phyloP scores from a whole-genome alignment of 2,888 invertebrate genomes.

The Catocala sponsa region DNA sequence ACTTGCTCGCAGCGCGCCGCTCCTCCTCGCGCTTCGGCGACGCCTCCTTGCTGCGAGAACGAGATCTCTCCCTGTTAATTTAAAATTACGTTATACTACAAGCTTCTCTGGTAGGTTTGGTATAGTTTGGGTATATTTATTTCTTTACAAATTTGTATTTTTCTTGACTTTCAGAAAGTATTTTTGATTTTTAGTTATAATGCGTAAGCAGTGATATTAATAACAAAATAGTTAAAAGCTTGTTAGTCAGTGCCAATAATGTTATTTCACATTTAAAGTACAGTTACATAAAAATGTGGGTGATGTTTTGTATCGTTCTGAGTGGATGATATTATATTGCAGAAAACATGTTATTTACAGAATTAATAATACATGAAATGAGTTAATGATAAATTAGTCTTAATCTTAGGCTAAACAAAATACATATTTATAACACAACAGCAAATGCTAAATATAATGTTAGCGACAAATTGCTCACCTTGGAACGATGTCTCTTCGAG shows the following conservation, averaged over 20 bases:
- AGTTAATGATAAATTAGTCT: not conserved
- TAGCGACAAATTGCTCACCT: constrained; percentile 66
- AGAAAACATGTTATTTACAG: not conserved
- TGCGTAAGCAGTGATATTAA: constrained; percentile 1
- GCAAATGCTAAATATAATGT: constrained; percentile 28
- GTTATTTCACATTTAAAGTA: constrained; percentile 2
- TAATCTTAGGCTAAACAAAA: not conserved
- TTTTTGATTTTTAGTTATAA: not conserved
- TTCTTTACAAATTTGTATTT: no score
- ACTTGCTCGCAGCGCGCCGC: constrained; percentile 74
- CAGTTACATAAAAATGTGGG: no score
- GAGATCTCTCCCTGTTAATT: constrained; percentile 89
- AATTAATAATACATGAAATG: not conserved
- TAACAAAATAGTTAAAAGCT: not conserved
- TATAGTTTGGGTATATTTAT: no score
- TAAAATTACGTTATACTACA: constrained; percentile 11
- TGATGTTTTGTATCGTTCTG: no score
- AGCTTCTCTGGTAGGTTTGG: not conserved
- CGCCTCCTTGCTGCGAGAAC: constrained; percentile 90
- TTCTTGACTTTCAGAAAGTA: no score
- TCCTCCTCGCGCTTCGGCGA: constrained; percentile 80
- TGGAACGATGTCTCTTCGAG: constrained; percentile 68
- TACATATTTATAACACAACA: constrained; percentile 6
- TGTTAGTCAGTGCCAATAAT: not conserved
- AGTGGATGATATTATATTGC: no score